These are phyloP conservation scores for Tenodera sinensis DNA, from an alignment of 2,888 invertebrate species.

Conservation along the genomic window DNA sequence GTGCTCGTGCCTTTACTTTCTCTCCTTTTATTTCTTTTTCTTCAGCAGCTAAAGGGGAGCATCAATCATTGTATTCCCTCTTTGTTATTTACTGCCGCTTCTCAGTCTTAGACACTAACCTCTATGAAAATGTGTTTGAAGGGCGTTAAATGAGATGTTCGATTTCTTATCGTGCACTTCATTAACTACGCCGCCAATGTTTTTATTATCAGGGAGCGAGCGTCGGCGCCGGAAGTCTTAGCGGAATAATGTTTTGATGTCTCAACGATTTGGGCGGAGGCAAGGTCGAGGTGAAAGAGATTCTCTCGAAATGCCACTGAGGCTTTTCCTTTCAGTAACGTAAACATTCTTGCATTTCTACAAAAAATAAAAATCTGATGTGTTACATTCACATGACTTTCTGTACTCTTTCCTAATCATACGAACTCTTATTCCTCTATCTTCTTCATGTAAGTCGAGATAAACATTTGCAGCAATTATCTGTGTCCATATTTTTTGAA, in stretches of 20 bases:
- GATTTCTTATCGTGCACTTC: neutral
- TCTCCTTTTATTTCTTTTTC: neutral
- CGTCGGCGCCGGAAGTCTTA: neutral
- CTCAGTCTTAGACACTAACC: neutral
- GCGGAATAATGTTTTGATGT: neutral
- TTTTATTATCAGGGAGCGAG: neutral
- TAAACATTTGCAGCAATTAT: too few species aligned
- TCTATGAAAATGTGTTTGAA: neutral
- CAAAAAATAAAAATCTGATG: too few species aligned
- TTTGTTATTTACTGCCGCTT: neutral
- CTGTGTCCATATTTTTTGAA: too few species aligned
- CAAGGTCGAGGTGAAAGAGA: neutral
- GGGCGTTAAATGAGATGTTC: neutral
- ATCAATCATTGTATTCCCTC: neutral
- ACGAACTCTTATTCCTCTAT: too few species aligned
- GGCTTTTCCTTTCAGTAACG: neutral
- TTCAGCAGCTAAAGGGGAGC: neutral
- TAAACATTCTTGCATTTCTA: too few species aligned
- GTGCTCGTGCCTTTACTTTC: neutral
- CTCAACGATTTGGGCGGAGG: neutral
- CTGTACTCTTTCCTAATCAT: too few species aligned
- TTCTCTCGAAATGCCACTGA: neutral
- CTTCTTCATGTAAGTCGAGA: too few species aligned
- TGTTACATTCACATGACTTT: too few species aligned
- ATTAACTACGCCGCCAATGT: neutral